Percentiles rank a stretch among this genome's conserved stretches.
Conservation (phyloP, 1,140 invertebrate genomes). For the Goniozus legneri region DNA sequence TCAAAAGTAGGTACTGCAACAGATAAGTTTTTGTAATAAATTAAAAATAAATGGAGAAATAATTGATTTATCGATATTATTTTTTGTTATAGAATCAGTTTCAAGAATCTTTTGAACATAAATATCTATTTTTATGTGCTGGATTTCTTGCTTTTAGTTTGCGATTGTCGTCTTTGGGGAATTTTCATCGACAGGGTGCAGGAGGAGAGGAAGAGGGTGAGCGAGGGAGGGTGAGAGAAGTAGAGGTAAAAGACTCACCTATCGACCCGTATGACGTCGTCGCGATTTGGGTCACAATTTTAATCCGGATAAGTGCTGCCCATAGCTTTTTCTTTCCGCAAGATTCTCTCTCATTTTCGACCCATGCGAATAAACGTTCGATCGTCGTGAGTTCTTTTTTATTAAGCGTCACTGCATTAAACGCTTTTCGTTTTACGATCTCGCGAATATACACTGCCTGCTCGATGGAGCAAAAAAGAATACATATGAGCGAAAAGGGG, state of each 20-base stretch:
- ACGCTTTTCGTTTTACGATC: background rate
- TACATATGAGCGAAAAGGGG: too few species aligned
- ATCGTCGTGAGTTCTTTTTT: background rate
- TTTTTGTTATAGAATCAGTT: too few species aligned
- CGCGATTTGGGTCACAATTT: background rate
- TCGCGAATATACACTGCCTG: background rate
- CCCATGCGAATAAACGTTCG: background rate
- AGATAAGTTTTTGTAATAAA: too few species aligned
- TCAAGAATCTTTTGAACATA: background rate
- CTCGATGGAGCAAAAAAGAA: background rate
- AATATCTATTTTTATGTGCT: background rate
- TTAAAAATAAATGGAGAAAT: too few species aligned
- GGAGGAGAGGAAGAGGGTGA: too few species aligned
- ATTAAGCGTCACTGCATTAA: background rate
- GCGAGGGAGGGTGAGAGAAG: background rate
- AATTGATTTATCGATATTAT: too few species aligned
- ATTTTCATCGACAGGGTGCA: too few species aligned
- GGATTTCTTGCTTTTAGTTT: background rate
- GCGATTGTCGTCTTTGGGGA: background rate
- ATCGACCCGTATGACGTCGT: background rate
- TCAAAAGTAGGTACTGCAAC: too few species aligned
- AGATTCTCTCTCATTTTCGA: too few species aligned
- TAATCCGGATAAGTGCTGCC: background rate
- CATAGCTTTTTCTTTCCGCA: background rate
- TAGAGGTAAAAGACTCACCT: background rate